Base-by-base conservation (phyloP, 2,888 invertebrate genomes). In the Eupithecia dodoneata region DNA sequence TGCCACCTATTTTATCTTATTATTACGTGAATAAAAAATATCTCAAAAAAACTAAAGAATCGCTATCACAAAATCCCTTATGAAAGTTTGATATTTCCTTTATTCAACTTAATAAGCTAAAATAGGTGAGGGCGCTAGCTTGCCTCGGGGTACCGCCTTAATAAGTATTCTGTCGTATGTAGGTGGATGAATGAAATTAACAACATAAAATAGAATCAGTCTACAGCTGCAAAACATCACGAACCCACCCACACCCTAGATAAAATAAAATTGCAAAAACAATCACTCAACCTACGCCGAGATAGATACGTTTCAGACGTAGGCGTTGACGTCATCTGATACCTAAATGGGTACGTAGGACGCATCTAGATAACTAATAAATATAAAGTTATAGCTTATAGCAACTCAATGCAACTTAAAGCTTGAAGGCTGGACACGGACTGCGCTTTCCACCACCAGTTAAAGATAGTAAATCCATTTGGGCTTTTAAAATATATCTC, bases 361-460 rank as follows among this genome's bases (percentile, higher is more conserved):
- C 81, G 63, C 30, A 77, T 75, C 72, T 52, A 78, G 79, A 81
- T 79, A 77, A 75, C 75, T 76, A 75, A 75, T 59, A 71, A 65
- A 81, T 65, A 72, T 78, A 75, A 77, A 74, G 74, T 76, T 59
- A 30, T 30, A 30, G 30, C 30, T 30, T 30, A 30, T 30, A 30
- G 30, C 30, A 30, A 30, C 30, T 30, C 30, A 30, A 30, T 1
- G 30, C 30, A 30, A 30, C 30, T 30, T 30, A 30, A 1, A 30
- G 30, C 30, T 30, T 30, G 30, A 30, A 30, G 30, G 30, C 30
- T 30, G 30, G 30, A 30, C 30, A 30, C 30, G 30, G 30, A 30
- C 30, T 30, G 30, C 30, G 30, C 30, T 30, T 30, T 30, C 30
- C 30, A 30, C 30, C 30, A 30, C 30, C 30, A 30, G 30, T 30